Evolutionary conservation across 2,113 vertebrate genomes (phyloP), one percentile per base, ranked within the genome.

Genomic region (Cepphus grylle): DNA sequence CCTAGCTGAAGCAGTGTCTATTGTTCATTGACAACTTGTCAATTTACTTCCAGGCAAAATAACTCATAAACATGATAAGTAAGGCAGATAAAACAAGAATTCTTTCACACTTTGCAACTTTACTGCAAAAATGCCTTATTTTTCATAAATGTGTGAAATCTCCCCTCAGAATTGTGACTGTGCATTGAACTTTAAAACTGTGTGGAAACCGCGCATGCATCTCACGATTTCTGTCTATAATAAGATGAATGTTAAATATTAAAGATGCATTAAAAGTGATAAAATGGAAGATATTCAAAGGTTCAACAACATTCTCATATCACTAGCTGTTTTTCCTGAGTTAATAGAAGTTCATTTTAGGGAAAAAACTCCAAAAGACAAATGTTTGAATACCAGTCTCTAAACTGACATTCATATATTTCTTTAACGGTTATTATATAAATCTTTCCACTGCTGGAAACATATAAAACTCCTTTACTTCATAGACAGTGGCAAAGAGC

Each of bases 21-120:
- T 98, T 98, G 96, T 98, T 98, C 98, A 98, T 98, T 98, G 98
- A 99, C 98, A 99, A 98, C 98, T 98, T 98, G 98, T 98, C 98
- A 99, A 98, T 98, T 98, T 98, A 98, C 98, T 98, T 98, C 97
- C 98, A 98, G 98, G 98, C 98, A 98, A 98, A 98, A 98, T 98
- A 98, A 98, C 97, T 98, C 98, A 98, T 98, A 98, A 98, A 98
- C 98, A 98, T 98, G 98, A 97, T 98, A 98, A 98, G 98, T 97
- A 98, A 98, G 95, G 97, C 97, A 97, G 98, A 98, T 98, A 98
- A 98, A 98, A 98, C 98, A 98, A 97, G 98, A 98, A 98, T 98
- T 98, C 94, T 98, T 98, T 98, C 98, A 98, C 98, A 98, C 98
- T 98, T 98, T 97, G 96, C 97, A 98, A 98, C 97, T 98, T 98